Conservation (phyloP, 2,113 vertebrate species). For the Ictidomys tridecemlineatus region DNA sequence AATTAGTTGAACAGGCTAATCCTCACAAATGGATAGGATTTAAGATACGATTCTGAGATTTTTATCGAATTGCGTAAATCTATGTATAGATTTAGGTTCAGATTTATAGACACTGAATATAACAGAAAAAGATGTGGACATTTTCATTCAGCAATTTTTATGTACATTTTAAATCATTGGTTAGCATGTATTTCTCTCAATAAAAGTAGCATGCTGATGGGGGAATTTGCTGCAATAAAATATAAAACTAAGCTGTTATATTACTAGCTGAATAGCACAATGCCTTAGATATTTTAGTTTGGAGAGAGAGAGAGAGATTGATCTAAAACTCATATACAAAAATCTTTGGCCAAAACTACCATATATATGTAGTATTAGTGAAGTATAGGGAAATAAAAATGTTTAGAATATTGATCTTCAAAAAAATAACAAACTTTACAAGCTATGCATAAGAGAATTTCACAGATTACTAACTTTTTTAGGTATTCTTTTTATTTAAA, state of each 20-base stretch:
- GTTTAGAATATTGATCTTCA: slow-evolving; percentile 72
- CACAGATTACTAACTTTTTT: slow-evolving; percentile 77
- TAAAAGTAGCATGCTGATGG: slow-evolving; percentile 54
- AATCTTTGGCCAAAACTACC: slow-evolving; percentile 73
- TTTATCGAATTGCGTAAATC: slow-evolving; percentile 82
- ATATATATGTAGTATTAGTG: slow-evolving; percentile 74
- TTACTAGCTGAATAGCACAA: slow-evolving; percentile 77
- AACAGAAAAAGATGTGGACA: slow-evolving; percentile 42
- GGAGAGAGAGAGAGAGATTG: slow-evolving; percentile 26
- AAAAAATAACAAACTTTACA: slow-evolving; percentile 69
- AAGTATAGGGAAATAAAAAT: slow-evolving; percentile 79
- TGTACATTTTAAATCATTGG: slow-evolving; percentile 33
- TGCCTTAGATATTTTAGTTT: slow-evolving; percentile 81
- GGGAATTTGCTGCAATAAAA: slow-evolving; percentile 74
- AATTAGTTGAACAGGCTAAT: slow-evolving; percentile 83
- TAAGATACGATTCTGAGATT: slow-evolving; percentile 77
- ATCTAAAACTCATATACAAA: slow-evolving; percentile 64
- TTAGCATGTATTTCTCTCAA: slow-evolving; percentile 49
- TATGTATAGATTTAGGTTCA: slow-evolving; percentile 19
- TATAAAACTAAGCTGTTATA: slow-evolving; percentile 67
- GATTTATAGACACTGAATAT: slow-evolving; percentile 58
- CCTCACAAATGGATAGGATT: slow-evolving; percentile 83
- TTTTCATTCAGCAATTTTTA: slow-evolving; percentile 44
- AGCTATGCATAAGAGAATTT: slow-evolving; percentile 64
- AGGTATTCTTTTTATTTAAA: slow-evolving; percentile 82